Evolutionary conservation across 2,113 vertebrate genomes (phyloP).

Genomic region (Numida meleagris): DNA sequence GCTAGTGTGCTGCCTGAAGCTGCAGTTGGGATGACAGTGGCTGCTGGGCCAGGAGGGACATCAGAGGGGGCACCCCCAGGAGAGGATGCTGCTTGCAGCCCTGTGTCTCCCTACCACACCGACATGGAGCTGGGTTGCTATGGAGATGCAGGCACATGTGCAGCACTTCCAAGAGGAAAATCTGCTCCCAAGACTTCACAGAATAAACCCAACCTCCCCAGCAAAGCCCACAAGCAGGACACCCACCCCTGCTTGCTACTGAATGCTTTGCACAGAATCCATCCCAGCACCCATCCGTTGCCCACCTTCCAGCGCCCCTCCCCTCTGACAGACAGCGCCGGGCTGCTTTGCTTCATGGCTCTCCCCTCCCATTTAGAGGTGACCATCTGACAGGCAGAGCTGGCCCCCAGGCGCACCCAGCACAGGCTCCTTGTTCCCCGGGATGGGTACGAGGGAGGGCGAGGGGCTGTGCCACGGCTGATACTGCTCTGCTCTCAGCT

Average conservation of each 20-base stretch:
- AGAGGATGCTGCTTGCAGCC: not conserved
- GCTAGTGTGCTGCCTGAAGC: not conserved
- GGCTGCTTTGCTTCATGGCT: not conserved
- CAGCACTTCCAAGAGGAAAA: not conserved
- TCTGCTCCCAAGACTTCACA: not conserved
- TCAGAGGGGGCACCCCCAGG: not conserved
- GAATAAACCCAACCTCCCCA: not conserved
- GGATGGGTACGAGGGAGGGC: not conserved
- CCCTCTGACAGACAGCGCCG: not conserved
- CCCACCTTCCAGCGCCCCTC: not conserved
- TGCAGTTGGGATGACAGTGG: not conserved
- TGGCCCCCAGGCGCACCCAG: too few species aligned
- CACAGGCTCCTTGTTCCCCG: not conserved
- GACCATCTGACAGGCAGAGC: not conserved
- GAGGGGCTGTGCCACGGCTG: not conserved
- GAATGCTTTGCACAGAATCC: rapidly evolving
- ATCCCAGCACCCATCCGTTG: not conserved
- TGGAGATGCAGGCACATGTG: not conserved
- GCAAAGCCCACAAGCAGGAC: rapidly evolving
- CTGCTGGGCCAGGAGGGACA: not conserved
- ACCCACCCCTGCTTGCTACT: not conserved
- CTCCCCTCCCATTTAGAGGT: not conserved
- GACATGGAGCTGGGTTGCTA: not conserved
- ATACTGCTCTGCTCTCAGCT: not conserved
- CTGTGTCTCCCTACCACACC: not conserved